Percentiles rank a stretch among this genome's conserved stretches.
Conservation (phyloP, 2,797 vertebrate species). For the Hydrocynus forskahlii region DNA sequence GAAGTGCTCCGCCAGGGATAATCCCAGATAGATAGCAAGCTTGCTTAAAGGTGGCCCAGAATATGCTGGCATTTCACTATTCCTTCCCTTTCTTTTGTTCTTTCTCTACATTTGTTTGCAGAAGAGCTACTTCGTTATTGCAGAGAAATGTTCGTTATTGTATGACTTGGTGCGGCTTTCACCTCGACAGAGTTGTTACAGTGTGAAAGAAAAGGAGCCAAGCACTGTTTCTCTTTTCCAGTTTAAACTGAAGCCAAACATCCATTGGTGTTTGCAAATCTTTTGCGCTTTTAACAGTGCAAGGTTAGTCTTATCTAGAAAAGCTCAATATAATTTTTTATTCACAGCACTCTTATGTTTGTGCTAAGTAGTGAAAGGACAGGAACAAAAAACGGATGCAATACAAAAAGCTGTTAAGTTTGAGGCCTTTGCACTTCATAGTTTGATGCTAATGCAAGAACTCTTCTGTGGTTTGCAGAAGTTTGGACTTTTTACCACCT, state of each 20-base stretch:
- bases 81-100: not conserved
- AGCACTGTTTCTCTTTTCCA: not conserved
- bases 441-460: not conserved
- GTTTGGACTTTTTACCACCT: not conserved
- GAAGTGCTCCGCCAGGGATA: constrained; percentile 25
- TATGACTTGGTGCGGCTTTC: not conserved
- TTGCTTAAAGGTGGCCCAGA: not conserved
- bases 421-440: too few relatives aligned
- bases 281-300: not conserved
- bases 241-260: not conserved
- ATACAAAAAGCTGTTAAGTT: too few relatives aligned
- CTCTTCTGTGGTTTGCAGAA: not conserved
- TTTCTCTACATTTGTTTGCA: not conserved
- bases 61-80: not conserved
- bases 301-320: not conserved
- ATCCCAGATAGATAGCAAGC: constrained; percentile 24
- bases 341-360: too few relatives aligned
- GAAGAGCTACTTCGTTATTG: not conserved
- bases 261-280: not conserved
- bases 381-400: too few relatives aligned
- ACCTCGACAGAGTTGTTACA: not conserved
- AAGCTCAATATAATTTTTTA: not conserved
- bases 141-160: too few relatives aligned
- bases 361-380: too few relatives aligned
- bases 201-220: not conserved